These are phyloP conservation scores for Pseudorectes ferrugineus DNA, from an alignment of 2,113 vertebrate genomes.

Conservation along the genomic window DNA sequence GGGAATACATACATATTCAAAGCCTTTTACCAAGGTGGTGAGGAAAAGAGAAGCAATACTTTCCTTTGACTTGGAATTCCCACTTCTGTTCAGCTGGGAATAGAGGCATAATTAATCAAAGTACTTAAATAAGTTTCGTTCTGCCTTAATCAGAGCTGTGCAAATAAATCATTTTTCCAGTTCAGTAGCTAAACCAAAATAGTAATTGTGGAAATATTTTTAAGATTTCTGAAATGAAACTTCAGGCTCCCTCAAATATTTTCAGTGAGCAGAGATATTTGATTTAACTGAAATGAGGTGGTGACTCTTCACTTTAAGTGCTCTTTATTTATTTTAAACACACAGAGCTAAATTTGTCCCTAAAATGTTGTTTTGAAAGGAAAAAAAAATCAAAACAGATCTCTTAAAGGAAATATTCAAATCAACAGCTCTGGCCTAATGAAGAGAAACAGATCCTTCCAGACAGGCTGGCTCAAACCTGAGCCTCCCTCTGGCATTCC, in stretches of 20 bases:
- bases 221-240: neutral
- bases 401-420: neutral
- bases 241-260: neutral
- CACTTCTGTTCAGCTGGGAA: neutral
- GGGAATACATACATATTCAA: neutral
- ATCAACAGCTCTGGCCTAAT: neutral
- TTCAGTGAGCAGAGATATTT: neutral
- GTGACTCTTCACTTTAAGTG: neutral
- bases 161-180: conserved; percentile 15
- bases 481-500: neutral
- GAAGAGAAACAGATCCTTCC: neutral
- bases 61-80: conserved; percentile 7
- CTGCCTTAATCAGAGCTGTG: conserved; percentile 9
- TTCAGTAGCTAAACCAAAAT: conserved; percentile 1
- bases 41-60: neutral
- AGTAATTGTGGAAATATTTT: neutral
- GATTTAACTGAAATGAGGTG: neutral
- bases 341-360: neutral
- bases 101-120: conserved; percentile 19
- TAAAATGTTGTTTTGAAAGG: neutral
- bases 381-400: neutral
- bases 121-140: conserved; percentile 13
- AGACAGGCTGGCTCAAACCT: neutral
- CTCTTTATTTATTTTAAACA: conserved; percentile 12
- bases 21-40: neutral